A percentile compares a stretch with the other conserved stretches of the same genome.
These are phyloP conservation scores for Lacanobia oleracea DNA, from an alignment of 2,888 invertebrate species.

Conservation along the genomic window DNA sequence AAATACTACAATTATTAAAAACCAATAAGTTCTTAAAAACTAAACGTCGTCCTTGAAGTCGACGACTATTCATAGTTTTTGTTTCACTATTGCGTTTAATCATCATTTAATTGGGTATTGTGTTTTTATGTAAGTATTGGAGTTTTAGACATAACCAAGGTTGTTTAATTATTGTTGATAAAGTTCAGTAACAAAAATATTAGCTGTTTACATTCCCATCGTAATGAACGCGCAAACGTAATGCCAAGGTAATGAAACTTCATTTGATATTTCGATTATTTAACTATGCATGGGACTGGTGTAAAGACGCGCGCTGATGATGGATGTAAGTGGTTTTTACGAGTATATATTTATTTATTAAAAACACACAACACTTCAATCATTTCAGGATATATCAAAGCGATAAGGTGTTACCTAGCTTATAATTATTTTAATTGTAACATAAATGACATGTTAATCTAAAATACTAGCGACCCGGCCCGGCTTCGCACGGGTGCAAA, in stretches of 20 bases:
- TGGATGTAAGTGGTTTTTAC: neutral
- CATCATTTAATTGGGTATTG: constrained; percentile 71
- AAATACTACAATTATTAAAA: constrained; percentile 27
- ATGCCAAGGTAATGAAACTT: constrained; percentile 68
- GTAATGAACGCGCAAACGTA: constrained; percentile 62
- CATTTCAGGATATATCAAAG: no score
- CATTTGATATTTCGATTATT: constrained; percentile 68
- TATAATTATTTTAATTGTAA: no score
- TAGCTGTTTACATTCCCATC: constrained; percentile 57
- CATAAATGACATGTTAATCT: no score
- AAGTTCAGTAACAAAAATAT: constrained; percentile 64
- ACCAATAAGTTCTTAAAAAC: constrained; percentile 37
- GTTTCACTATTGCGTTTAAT: constrained; percentile 59
- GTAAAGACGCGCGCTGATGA: constrained; percentile 32
- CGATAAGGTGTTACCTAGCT: no score
- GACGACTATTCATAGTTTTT: constrained; percentile 57
- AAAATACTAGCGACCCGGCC: no score
- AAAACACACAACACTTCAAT: no score
- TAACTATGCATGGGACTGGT: constrained; percentile 51
- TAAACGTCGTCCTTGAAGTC: constrained; percentile 42
- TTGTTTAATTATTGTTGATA: constrained; percentile 55
- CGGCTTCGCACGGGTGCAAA: no score
- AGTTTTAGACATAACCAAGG: constrained; percentile 68
- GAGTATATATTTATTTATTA: no score
- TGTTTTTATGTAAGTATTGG: constrained; percentile 60